Percentiles rank a stretch among this genome's conserved stretches.
These are phyloP conservation scores for Diarsia rubi DNA, from an alignment of 2,888 invertebrate genomes.

Conservation along the genomic window DNA sequence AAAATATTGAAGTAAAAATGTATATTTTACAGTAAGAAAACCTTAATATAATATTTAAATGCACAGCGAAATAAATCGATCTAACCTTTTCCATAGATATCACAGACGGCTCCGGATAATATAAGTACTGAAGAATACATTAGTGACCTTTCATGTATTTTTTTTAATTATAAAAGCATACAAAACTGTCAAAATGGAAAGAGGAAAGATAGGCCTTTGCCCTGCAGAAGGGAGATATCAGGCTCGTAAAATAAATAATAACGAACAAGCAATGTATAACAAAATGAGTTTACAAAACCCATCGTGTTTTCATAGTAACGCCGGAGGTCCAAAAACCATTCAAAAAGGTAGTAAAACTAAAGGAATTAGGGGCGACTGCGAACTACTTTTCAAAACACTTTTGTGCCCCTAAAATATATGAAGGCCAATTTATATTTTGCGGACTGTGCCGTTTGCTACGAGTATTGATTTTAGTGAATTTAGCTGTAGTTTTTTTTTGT, in stretches of 20 bases:
- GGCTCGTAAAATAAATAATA: background rate
- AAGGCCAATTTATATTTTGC: conserved; percentile 90
- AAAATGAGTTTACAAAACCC: conserved; percentile 50
- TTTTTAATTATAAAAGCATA: background rate
- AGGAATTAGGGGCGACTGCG: conserved; percentile 87
- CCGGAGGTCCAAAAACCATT: conserved; percentile 84
- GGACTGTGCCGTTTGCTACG: conserved; percentile 35
- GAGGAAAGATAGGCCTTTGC: no score
- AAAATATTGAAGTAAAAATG: no score
- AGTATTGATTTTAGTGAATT: conserved; percentile 62
- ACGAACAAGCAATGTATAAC: conserved; percentile 55
- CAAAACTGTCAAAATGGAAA: no score
- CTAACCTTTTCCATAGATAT: background rate
- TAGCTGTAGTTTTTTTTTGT: background rate
- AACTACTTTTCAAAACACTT: conserved; percentile 91
- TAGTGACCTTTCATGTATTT: background rate
- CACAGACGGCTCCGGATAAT: no score
- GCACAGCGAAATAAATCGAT: no score
- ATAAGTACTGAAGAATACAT: background rate
- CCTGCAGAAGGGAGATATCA: no score
- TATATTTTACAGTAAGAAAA: background rate
- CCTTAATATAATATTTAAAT: background rate
- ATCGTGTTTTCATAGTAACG: conserved; percentile 61
- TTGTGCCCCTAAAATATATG: conserved; percentile 87
- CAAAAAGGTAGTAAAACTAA: conserved; percentile 91